A percentile compares a stretch with the other conserved stretches of the same genome.
These are phyloP conservation scores for Rhynchomys soricoides DNA, from an alignment of 2,113 vertebrate genomes.

Conservation along the genomic window DNA sequence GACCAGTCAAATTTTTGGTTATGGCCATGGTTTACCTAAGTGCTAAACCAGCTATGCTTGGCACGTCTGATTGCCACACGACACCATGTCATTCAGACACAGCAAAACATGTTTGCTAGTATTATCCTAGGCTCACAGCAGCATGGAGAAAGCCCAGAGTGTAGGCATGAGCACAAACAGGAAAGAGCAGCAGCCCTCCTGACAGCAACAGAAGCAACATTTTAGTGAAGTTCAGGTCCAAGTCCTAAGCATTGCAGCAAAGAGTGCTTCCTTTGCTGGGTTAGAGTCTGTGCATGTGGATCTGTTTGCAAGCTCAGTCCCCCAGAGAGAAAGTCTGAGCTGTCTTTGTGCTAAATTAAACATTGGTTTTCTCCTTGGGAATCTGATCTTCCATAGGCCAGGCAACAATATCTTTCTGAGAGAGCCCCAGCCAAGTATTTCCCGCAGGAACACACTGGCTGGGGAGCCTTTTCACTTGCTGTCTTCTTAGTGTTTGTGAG, in stretches of 20 bases:
- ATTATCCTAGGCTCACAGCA: conserved; percentile 4
- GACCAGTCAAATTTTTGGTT: conserved; percentile 63
- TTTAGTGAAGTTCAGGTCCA: background rate
- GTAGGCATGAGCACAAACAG: background rate
- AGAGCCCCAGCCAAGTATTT: conserved; percentile 53
- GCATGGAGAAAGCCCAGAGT: conserved; percentile 4
- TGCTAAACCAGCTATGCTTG: conserved; percentile 19
- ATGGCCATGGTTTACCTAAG: conserved; percentile 33
- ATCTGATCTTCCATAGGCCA: conserved; percentile 69
- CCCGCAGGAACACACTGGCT: conserved; percentile 59
- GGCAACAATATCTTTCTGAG: conserved; percentile 74
- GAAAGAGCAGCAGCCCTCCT: background rate
- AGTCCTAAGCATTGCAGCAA: background rate
- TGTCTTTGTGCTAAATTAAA: conserved; percentile 81
- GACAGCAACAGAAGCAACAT: background rate
- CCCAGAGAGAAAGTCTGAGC: conserved; percentile 70
- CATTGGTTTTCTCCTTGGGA: conserved; percentile 79
- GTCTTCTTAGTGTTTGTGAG: background rate
- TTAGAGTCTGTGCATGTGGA: conserved; percentile 52
- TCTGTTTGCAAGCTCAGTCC: conserved; percentile 68
- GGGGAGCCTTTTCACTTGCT: conserved; percentile 29
- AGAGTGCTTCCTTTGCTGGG: background rate
- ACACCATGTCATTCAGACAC: background rate
- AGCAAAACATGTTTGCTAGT: background rate
- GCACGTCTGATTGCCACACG: background rate